Evolutionary conservation across 2,888 invertebrate species (phyloP), one percentile per base, ranked within the genome.

Genomic region (Oconnorella tubifera): DNA sequence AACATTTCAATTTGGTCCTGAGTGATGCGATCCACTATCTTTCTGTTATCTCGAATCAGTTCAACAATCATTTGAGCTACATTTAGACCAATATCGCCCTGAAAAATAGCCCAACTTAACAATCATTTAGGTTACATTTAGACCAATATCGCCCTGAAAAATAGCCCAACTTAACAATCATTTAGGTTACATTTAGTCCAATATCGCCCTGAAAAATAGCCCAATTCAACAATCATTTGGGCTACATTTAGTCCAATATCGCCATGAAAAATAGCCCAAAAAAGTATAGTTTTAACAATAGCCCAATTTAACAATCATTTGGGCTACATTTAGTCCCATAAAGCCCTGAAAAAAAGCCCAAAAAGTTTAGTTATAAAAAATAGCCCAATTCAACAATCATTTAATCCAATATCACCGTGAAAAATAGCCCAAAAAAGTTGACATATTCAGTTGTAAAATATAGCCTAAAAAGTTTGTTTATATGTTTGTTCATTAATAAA

Each of bases 21-120:
- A 19, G 78, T 80, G 58, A 82, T 80, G 53, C 82, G 72, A 73
- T 81, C 81, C 10, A 82, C 82, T 49, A 82, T 82, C 70, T 82
- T 81, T 53, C 81, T 67, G 67, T 82, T 82, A 73, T 82, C 81
- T 59, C 81, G 65, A 63, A 82, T 81, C 65, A 82, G 71, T 63
- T 82, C 82, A 27, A 82, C 81, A 27, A 81, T 79, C 81, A 82
- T 82, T 73, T 80, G 79, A 14, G 80, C 80, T 23, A 81, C 80
- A 64, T 80, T 82, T 59, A 82, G 70, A 4, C 81, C 82, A 10
- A 82, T 81, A 28, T 81, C 80, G 19, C 80, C 80, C 81, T 82
- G 73, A 3, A 68, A 64, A 63, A 56, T 10, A 28, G 2, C 29
- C 14, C 65, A 82, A 70, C 63, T 82, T 81, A 27, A 82, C 81